phyloP scores from a whole-genome alignment of 2,113 vertebrate species.

The Xenopus borealis region DNA sequence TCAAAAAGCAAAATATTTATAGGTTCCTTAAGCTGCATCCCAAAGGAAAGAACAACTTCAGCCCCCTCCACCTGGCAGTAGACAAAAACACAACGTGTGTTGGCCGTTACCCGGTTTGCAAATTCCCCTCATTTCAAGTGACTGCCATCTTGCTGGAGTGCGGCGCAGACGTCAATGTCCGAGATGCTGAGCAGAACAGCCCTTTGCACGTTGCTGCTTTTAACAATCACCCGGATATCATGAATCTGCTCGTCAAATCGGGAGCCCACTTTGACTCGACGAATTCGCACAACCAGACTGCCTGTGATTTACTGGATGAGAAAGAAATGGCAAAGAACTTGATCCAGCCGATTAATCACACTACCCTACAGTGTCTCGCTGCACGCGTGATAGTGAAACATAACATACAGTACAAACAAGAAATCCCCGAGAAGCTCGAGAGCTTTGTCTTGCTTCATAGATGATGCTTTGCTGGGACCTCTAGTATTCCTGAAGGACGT shows the following conservation, averaged over 20 bases:
- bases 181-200: conserved; percentile 91
- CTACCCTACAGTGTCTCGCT: conserved; percentile 94
- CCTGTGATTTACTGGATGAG: conserved; percentile 92
- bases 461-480: conserved; percentile 68
- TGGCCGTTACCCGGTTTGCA: conserved; percentile 95
- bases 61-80: conserved; percentile 92
- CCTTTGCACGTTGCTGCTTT: conserved; percentile 90
- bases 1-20: conserved; percentile 97
- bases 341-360: conserved; percentile 97
- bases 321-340: conserved; percentile 93
- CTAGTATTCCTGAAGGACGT: conserved; percentile 55
- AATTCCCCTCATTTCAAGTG: conserved; percentile 93
- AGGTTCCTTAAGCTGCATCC: conserved; percentile 93
- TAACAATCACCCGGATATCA: conserved; percentile 96
- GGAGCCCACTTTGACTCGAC: conserved; percentile 97
- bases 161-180: conserved; percentile 87
- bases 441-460: conserved; percentile 94
- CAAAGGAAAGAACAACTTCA: conserved; percentile 92
- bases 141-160: conserved; percentile 92
- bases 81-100: conserved; percentile 95
- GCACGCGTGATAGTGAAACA: conserved; percentile 89
- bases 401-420: conserved; percentile 79
- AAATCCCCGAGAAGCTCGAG: conserved; percentile 93
- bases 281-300: conserved; percentile 86
- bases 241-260: conserved; percentile 93